Conservation (phyloP, 2,797 vertebrate species). For the Limnodromus scolopaceus region DNA sequence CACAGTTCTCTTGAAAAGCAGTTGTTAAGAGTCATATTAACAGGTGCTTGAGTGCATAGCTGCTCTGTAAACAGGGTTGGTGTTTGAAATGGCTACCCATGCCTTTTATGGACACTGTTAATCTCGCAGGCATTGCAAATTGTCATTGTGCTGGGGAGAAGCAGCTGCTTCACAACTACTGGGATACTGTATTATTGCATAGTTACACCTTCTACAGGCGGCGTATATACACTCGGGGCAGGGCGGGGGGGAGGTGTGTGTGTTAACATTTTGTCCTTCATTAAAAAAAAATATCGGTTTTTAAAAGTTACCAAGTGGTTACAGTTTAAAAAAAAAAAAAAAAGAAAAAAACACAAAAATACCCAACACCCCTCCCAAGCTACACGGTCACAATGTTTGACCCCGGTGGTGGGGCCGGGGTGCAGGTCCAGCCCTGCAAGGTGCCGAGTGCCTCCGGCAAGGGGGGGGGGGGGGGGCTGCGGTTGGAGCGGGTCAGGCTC, state of each 20-base stretch:
- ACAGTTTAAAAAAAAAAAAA: neutral
- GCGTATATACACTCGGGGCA: constrained; percentile 52
- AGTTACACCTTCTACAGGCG: constrained; percentile 75
- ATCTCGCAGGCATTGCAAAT: constrained; percentile 75
- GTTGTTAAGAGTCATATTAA: constrained; percentile 82
- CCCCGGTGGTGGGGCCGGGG: neutral
- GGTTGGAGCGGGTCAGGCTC: neutral
- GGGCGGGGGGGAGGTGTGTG: neutral
- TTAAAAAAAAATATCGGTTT: constrained; percentile 15
- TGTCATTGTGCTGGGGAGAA: constrained; percentile 74
- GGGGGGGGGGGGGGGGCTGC: neutral
- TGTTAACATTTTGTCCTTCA: constrained; percentile 56
- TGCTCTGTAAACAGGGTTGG: constrained; percentile 79
- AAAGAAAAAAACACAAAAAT: too few species aligned
- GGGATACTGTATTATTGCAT: constrained; percentile 77
- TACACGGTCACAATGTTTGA: neutral
- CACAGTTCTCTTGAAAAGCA: constrained; percentile 80
- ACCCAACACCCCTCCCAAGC: neutral
- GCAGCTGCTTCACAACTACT: constrained; percentile 75
- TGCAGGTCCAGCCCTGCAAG: neutral
- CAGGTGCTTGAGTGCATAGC: constrained; percentile 82
- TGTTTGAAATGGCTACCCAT: constrained; percentile 73
- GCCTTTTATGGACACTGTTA: constrained; percentile 77
- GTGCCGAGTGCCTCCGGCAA: neutral
- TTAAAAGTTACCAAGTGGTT: constrained; percentile 60